These are phyloP conservation scores for Ptycholaimellus sp. DNA, from an alignment of 2,888 invertebrate genomes.

Conservation along the genomic window DNA sequence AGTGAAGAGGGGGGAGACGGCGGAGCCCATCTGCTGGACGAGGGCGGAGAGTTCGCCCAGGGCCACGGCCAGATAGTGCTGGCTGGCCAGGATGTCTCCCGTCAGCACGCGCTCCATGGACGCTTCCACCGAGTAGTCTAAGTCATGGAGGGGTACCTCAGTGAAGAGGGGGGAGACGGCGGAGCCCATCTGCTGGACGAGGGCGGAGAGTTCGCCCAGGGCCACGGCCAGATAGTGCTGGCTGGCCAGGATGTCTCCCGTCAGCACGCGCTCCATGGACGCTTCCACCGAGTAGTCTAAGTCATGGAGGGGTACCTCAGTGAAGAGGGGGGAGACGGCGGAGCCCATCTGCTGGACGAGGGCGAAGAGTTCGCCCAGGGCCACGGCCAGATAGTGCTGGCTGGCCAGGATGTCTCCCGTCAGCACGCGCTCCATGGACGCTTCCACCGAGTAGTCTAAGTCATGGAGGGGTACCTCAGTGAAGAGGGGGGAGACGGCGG, in stretches of 20 bases:
- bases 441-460: too few relatives aligned
- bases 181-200: slow-evolving; percentile 72
- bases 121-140: too few relatives aligned
- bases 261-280: slow-evolving; percentile 46
- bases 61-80: too few relatives aligned
- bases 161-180: slow-evolving; percentile 67
- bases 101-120: too few relatives aligned
- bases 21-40: slow-evolving; percentile 70
- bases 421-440: slow-evolving; percentile 43
- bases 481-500: slow-evolving; percentile 67
- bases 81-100: too few relatives aligned
- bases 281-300: slow-evolving; percentile 7
- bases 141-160: too few relatives aligned
- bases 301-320: slow-evolving; percentile 42
- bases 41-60: slow-evolving; percentile 74
- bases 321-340: slow-evolving; percentile 60
- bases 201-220: slow-evolving; percentile 67
- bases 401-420: slow-evolving; percentile 55
- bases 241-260: slow-evolving; percentile 52
- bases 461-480: slow-evolving; percentile 68
- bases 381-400: slow-evolving; percentile 69
- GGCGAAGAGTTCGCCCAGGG: slow-evolving; percentile 69
- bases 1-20: slow-evolving; percentile 61
- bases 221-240: slow-evolving; percentile 76
- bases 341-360: slow-evolving; percentile 69